Evolutionary conservation across 2,113 vertebrate genomes (phyloP).

Genomic region (Hypomesus transpacificus): DNA sequence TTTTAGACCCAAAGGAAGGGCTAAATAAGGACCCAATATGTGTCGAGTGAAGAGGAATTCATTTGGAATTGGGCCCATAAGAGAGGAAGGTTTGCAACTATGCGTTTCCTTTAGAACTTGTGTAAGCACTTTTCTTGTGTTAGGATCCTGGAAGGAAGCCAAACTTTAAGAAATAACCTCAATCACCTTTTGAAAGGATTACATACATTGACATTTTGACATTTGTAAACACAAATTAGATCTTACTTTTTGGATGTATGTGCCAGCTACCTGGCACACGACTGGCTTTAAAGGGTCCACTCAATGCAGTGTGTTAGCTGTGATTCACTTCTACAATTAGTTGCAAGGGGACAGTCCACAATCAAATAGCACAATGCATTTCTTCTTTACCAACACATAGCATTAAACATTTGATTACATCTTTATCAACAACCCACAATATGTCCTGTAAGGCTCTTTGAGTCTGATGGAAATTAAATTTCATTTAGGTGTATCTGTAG

Average conservation of each 20-base stretch:
- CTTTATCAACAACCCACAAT: too few species aligned
- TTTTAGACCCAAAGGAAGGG: constrained; percentile 26
- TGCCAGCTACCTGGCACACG: constrained; percentile 30
- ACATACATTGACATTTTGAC: constrained; percentile 77
- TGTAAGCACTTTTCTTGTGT: constrained; percentile 71
- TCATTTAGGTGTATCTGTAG: too few species aligned
- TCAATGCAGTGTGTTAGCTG: not conserved
- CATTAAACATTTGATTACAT: too few species aligned
- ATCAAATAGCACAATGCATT: too few species aligned
- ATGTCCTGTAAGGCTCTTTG: too few species aligned
- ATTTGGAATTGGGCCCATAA: constrained; percentile 10
- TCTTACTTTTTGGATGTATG: constrained; percentile 58
- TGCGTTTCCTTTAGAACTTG: constrained; percentile 49
- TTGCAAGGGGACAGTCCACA: too few species aligned
- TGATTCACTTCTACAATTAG: too few species aligned
- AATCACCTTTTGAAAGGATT: constrained; percentile 73
- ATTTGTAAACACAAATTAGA: constrained; percentile 75
- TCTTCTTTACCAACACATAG: too few species aligned
- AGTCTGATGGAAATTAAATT: too few species aligned
- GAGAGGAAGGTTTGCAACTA: constrained; percentile 38
- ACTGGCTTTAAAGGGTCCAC: not conserved
- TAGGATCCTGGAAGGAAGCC: constrained; percentile 67
- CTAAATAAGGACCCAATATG: constrained; percentile 1
- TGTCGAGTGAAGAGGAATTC: constrained; percentile 3
- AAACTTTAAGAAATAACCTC: constrained; percentile 66